Base-by-base conservation (phyloP, 2,797 vertebrate genomes). In the Cynopterus sphinx region DNA sequence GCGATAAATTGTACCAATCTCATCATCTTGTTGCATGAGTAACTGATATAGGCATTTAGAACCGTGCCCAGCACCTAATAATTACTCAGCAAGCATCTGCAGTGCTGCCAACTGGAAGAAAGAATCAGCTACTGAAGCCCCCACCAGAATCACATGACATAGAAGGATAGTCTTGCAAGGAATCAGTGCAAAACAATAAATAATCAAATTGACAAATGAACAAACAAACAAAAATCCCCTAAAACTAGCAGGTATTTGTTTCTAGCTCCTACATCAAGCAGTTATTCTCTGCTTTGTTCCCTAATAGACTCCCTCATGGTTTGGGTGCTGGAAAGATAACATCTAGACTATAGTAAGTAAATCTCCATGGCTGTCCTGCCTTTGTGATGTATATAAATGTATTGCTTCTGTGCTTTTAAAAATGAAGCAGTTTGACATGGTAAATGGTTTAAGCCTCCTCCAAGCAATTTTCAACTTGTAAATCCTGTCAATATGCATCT, bases 331-430 rank as follows among this genome's bases (percentile, higher is more conserved):
- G 46, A 91, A 78, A 91, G 36, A 87, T 3, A 95, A 84, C 89
- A 91, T n/a, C 49, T 92, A 28, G 3, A 0, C 1, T 19, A 0
- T 19, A 6, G 3, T 17, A 63, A 70, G 21, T 92, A 85, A 88
- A 78, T 87, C 5, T 96, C 24, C 11, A 4, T 28, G 41, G 43
- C 33, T 21, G 6, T 0, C 19, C 41, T 9, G 0, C 11, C 71
- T 46, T 93, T 19, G 10, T 5, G 22, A 39, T 31, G 86, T 59
- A 53, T 82, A 87, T 43, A 8, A 94, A 78, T 65, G 87, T 77
- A 84, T 19, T 93, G 31, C 24, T 97, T 96, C 87, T 61, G 53
- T 36, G 11, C 63, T 89, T 97, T 94, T 83, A 93, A 97, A 96
- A 96, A 57, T 43, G 13, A 95, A 96, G 31, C 65, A 41, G 55